A percentile compares a stretch with the other conserved stretches of the same genome.
These are phyloP conservation scores for Lycia hirtaria DNA, from an alignment of 2,888 invertebrate species.

Conservation along the genomic window DNA sequence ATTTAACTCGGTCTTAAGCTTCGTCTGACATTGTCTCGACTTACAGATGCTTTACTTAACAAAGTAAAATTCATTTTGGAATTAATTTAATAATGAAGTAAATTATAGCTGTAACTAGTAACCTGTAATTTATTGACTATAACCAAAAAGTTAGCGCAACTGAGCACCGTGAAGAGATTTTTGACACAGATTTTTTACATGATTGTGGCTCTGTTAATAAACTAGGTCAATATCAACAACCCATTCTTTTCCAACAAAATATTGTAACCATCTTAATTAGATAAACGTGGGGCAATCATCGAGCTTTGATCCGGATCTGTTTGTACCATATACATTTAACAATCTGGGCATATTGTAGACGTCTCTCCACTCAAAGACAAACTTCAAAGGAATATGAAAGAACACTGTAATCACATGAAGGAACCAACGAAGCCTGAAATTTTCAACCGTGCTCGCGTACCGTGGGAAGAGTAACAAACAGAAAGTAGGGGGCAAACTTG, in stretches of 20 bases:
- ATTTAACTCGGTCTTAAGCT: no score
- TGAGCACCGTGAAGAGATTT: no score
- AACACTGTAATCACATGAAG: constrained; percentile 27
- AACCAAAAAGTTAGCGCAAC: no score
- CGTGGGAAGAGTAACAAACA: constrained; percentile 3
- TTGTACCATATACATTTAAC: constrained; percentile 11
- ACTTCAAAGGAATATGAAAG: constrained; percentile 28
- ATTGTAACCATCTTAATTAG: constrained; percentile 4
- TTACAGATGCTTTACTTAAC: no score
- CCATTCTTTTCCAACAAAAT: constrained; percentile 1
- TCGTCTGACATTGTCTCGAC: no score
- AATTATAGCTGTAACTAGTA: no score
- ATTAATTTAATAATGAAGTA: no score
- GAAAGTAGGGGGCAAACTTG: constrained; percentile 8
- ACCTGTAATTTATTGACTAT: no score
- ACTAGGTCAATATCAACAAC: background rate
- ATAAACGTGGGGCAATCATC: constrained; percentile 10
- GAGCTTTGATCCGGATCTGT: constrained; percentile 12
- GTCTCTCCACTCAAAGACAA: constrained; percentile 26
- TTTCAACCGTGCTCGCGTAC: constrained; percentile 13
- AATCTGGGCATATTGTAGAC: constrained; percentile 16
- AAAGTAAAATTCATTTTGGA: no score
- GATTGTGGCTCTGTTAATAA: no score
- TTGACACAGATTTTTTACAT: no score
- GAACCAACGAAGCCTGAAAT: constrained; percentile 31